Conservation (phyloP, 2,797 vertebrate genomes). For the Cyprinodon diabolis region DNA sequence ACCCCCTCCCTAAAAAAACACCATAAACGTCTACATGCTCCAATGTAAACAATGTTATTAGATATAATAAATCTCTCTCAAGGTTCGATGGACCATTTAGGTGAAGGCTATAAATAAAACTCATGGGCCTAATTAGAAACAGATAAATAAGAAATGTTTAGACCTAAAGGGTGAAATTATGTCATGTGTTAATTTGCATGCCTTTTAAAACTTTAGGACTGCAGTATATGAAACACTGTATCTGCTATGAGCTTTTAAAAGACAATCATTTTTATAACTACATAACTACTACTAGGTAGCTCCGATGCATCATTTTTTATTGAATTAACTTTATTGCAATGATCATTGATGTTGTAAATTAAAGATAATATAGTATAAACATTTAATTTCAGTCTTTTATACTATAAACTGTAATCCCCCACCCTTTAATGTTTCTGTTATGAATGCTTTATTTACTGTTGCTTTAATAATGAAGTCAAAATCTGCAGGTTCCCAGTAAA, state of each 20-base stretch:
- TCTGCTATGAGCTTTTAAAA: not conserved
- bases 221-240: not conserved
- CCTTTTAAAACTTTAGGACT: too few relatives aligned
- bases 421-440: not conserved
- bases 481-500: not conserved
- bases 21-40: not conserved
- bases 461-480: not conserved
- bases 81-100: not conserved
- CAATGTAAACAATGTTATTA: not conserved
- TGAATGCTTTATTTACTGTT: not conserved
- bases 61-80: not conserved
- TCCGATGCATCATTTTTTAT: not conserved
- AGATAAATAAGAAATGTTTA: not conserved
- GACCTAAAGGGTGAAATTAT: not conserved
- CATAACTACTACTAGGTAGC: not conserved
- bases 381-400: not conserved
- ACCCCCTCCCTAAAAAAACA: not conserved
- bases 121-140: not conserved
- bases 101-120: not conserved
- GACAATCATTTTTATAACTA: not conserved
- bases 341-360: not conserved
- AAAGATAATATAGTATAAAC: not conserved
- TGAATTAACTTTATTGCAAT: not conserved
- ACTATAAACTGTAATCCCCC: not conserved
- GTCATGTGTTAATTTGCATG: not conserved